A percentile compares a stretch with the other conserved stretches of the same genome.
Evolutionary conservation across 2,797 vertebrate genomes (phyloP).

Genomic region (Steatocranus sp.): DNA sequence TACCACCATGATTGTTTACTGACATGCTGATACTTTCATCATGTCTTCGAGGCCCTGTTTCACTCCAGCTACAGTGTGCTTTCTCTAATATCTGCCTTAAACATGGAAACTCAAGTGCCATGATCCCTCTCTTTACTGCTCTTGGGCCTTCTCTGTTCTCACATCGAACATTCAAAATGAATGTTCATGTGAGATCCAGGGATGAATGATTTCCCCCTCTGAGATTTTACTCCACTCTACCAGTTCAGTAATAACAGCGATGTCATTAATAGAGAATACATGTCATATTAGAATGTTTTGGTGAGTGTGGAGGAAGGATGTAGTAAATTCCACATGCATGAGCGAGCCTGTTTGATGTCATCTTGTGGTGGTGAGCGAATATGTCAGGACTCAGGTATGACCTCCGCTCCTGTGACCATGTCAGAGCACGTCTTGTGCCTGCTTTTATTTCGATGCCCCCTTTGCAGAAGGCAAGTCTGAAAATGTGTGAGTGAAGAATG

Average conservation of each 20-base stretch:
- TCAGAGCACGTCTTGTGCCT: background rate
- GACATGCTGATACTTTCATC: background rate
- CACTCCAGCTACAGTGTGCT: background rate
- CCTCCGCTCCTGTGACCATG: background rate
- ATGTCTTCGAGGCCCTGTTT: background rate
- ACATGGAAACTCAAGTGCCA: background rate
- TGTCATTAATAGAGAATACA: background rate
- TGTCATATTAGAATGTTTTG: background rate
- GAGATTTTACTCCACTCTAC: background rate
- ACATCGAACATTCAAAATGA: background rate
- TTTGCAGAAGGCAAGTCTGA: background rate
- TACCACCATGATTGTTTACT: background rate
- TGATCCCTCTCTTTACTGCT: background rate
- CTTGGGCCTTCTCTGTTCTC: background rate
- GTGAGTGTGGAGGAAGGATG: background rate
- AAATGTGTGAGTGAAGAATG: background rate
- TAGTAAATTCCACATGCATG: background rate
- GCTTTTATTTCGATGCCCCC: background rate
- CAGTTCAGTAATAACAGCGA: background rate
- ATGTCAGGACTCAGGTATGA: conserved; percentile 10
- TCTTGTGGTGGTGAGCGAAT: background rate
- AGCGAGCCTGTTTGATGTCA: background rate
- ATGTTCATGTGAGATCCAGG: background rate
- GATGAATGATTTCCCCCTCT: background rate
- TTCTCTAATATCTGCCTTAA: background rate